Evolutionary conservation across 2,797 vertebrate species (phyloP).

Genomic region (Mycteria americana): DNA sequence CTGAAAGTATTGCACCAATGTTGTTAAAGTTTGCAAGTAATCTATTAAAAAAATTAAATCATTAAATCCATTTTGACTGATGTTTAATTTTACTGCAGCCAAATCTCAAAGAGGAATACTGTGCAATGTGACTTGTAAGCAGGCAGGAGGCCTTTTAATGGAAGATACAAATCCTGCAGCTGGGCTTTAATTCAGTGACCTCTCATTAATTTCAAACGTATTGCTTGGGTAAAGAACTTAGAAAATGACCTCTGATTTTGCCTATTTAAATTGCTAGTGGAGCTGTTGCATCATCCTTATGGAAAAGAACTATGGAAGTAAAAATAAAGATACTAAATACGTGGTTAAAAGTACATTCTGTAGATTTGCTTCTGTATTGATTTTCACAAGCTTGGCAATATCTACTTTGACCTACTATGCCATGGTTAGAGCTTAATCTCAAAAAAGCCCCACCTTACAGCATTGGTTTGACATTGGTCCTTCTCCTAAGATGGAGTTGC

Average conservation of each 20-base stretch:
- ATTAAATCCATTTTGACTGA: neutral
- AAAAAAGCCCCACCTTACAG: neutral
- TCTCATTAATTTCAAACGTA: neutral
- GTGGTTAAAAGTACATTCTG: neutral
- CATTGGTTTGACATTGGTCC: neutral
- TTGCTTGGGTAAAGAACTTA: neutral
- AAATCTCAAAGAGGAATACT: neutral
- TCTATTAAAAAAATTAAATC: neutral
- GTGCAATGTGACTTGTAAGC: neutral
- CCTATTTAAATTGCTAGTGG: neutral
- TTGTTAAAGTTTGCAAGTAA: neutral
- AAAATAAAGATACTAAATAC: neutral
- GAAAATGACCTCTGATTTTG: neutral
- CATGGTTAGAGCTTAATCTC: neutral
- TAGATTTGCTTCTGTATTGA: neutral
- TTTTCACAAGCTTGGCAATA: neutral
- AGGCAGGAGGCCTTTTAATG: neutral
- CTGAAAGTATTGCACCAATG: neutral
- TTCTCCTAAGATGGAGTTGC: neutral
- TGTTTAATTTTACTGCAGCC: neutral
- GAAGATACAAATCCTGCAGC: neutral
- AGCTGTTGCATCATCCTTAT: neutral
- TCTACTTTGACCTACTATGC: neutral
- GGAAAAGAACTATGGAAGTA: neutral
- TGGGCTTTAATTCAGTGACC: neutral